These are phyloP conservation scores for Planococcus citri DNA, from an alignment of 1,140 invertebrate species.

Conservation along the genomic window DNA sequence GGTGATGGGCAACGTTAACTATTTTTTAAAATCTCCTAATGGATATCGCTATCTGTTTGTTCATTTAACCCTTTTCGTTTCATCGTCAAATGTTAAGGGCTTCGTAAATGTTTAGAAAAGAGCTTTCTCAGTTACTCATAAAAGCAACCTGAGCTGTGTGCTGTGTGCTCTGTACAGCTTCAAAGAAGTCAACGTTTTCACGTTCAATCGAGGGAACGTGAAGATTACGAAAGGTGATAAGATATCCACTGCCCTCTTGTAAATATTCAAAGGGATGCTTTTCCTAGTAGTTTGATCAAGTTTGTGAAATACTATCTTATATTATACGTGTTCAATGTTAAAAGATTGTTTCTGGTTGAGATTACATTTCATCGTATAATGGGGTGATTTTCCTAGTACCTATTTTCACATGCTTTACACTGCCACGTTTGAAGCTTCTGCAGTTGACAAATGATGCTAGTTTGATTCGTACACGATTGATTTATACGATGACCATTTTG, in stretches of 20 bases:
- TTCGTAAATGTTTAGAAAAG: neutral
- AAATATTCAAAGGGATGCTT: neutral
- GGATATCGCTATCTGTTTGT: neutral
- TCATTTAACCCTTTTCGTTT: neutral
- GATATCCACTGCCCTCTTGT: neutral
- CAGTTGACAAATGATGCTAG: no score
- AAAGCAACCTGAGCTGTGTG: neutral
- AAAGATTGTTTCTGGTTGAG: no score
- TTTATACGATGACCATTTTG: no score
- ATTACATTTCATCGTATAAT: no score
- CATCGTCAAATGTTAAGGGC: neutral
- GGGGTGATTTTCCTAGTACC: no score
- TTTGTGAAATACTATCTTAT: neutral
- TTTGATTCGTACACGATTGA: no score
- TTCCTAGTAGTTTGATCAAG: conserved; percentile 1
- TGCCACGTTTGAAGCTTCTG: no score
- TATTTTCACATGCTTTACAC: no score
- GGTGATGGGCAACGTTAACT: no score
- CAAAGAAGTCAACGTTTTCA: neutral
- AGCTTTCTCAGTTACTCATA: neutral
- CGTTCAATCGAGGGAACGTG: neutral
- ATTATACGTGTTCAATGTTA: neutral
- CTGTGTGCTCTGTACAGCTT: no score
- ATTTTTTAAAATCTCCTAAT: neutral
- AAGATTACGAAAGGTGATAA: neutral